Evolutionary conservation across 2,888 invertebrate species (phyloP), one percentile per base, ranked within the genome.

Genomic region (Neoascia interrupta): DNA sequence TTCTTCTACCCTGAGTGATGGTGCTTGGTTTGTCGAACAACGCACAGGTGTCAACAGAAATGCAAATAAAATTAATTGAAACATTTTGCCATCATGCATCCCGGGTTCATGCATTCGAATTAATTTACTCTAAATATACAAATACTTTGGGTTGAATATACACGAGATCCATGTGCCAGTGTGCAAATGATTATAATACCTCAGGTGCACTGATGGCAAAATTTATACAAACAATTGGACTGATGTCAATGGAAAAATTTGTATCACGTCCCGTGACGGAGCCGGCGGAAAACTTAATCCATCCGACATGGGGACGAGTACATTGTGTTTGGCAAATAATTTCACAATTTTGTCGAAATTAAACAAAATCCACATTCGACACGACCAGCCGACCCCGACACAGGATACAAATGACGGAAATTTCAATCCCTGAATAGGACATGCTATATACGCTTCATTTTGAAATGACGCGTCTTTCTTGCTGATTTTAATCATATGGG

Each of bases 21-120:
- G 31, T n/a, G 31, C 31, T 72, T 41, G 36, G 61, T 58, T 53
- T 26, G 41, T 51, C 58, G 69, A 85, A 85, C 82, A 83, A 85
- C 58, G 69, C 84, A 85, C 82, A 83, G 85, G 84, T 85, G 85
- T 84, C 85, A 85, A 85, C 84, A 79, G 84, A 85, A 84, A 81
- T 83, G 84, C 82, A 84, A 83, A 83, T 70, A 82, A 83, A 84
- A 82, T 84, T 85, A 85, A 85, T 85, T 83, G 83, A 84, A 85
- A 84, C 83, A 74, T 80, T 80, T 74, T 80, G 63, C 68, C 74
- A 80, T 47, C 69, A 68, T 64, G 45, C 63, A 69, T 61, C 83
- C 83, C 83, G 36, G 66, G 84, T 83, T 85, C 87, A 87, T 87
- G 87, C 83, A 85, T 84, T 82, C 85, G 87, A 87, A 87, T 87